Evolutionary conservation across 2,797 vertebrate genomes (phyloP), one percentile per base, ranked within the genome.

Genomic region (Crax fasciolata): DNA sequence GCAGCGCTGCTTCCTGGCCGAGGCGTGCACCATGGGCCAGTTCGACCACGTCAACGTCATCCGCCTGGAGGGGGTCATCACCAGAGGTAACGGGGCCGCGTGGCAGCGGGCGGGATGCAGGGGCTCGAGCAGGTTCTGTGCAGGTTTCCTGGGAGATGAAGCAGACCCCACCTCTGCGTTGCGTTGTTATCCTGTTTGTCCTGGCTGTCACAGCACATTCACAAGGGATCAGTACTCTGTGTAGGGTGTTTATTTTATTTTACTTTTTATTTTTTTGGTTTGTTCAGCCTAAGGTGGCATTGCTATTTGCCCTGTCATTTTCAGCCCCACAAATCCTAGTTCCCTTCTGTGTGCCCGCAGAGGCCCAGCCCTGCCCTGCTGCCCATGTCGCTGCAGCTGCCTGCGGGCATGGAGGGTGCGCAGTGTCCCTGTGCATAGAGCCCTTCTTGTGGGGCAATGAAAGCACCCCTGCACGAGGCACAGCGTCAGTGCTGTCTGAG

Each of bases 21-120:
- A 99, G 82, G 99, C 99, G 0, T 98, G 98, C 88, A 99, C 99
- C 75, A 98, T 99, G 95, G 99, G 99, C 32, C 99, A 99, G 98
- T 99, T 99, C 1, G 99, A 99, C 97, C 99, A 99, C 54, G 95
- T 98, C 96, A 99, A 99, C 8, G 98, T 99, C 81, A 97, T 99
- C 93, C 98, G 99, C 28, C 98, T 99, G 80, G 99, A 99, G 89
- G 99, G 99, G 1, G 98, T 99, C 44, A 98, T 99, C 97, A 99
- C 99, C 90, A 98, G 98, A 92, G 99, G 99, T 99, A 94, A 59
- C 8, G 51, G 52, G 21, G 30, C 30, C 15, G 7, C 21, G 5
- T 9, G 12, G 61, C 35, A 21, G 28, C 5, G 2, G 39, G 27
- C 27, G 11, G 7, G 35, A 7, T 35, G 35, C 35, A 35, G 35